A percentile compares a stretch with the other conserved stretches of the same genome.
These are phyloP conservation scores for Epinephelus moara DNA, from an alignment of 2,113 vertebrate genomes.

Conservation along the genomic window DNA sequence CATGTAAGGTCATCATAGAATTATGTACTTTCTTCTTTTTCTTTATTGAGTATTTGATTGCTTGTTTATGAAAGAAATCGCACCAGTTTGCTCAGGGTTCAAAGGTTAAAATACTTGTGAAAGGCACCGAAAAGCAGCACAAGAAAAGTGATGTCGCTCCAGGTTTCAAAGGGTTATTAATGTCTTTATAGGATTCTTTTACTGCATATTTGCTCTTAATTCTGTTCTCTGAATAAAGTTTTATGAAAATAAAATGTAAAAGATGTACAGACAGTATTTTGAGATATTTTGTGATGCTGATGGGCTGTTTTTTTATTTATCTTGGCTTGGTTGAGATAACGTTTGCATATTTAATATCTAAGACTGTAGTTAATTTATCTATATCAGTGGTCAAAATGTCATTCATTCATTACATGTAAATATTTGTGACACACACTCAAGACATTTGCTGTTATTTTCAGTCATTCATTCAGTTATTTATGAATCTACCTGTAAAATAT, in stretches of 20 bases:
- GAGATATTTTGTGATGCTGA: no score
- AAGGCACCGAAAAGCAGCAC: no score
- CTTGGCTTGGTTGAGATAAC: no score
- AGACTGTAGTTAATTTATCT: no score
- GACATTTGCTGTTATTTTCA: neutral
- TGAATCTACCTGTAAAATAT: neutral
- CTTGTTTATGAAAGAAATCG: neutral
- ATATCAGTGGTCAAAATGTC: no score
- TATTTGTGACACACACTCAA: neutral
- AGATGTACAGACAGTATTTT: neutral
- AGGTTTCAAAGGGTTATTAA: neutral
- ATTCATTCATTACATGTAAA: no score
- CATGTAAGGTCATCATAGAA: neutral
- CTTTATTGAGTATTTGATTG: neutral
- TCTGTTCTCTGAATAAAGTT: neutral
- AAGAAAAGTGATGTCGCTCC: no score
- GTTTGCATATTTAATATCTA: no score
- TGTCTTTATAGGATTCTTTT: neutral
- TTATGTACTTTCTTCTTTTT: no score
- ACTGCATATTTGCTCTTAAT: neutral
- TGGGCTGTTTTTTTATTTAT: no score
- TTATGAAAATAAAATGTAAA: neutral
- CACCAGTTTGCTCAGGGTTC: no score
- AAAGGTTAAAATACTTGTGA: no score
- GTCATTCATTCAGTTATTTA: neutral